phyloP scores from a whole-genome alignment of 2,113 vertebrate species.

The Steatornis caripensis region DNA sequence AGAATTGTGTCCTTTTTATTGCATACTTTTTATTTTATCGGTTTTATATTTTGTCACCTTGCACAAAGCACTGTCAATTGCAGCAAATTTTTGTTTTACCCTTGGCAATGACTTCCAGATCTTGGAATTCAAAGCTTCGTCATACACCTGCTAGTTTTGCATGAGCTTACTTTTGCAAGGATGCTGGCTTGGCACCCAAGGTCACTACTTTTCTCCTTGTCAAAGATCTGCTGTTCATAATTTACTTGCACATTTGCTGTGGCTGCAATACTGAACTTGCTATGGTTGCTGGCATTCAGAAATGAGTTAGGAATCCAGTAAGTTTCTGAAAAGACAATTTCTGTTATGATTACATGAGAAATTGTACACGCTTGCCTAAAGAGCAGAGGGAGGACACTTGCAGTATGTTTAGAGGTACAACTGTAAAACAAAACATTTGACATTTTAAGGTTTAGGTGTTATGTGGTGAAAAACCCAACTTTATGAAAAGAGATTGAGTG shows the following conservation, averaged over 20 bases:
- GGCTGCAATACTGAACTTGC: conserved; percentile 69
- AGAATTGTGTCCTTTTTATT: conserved; percentile 38
- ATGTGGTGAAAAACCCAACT: not conserved
- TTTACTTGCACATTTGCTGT: conserved; percentile 72
- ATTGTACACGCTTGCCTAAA: not conserved
- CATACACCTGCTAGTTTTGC: conserved; percentile 72
- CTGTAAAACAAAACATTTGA: not conserved
- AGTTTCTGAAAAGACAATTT: conserved; percentile 10
- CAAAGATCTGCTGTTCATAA: conserved; percentile 60
- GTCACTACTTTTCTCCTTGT: conserved; percentile 65
- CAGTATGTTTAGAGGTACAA: not conserved
- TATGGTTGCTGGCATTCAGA: conserved; percentile 65
- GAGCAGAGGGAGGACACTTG: not conserved
- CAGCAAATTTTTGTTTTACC: conserved; percentile 48
- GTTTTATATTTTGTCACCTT: conserved; percentile 37
- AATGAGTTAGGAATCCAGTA: conserved; percentile 58
- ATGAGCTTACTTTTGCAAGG: conserved; percentile 74
- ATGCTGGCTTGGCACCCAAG: conserved; percentile 57
- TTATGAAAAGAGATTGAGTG: not conserved
- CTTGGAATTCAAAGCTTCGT: conserved; percentile 63
- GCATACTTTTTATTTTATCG: conserved; percentile 16
- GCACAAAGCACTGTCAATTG: conserved; percentile 27
- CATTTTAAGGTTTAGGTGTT: not conserved
- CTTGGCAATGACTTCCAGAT: conserved; percentile 54
- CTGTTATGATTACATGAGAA: not conserved